These are phyloP conservation scores for Shargacucullia verbasci DNA, from an alignment of 2,888 invertebrate species.

Conservation along the genomic window DNA sequence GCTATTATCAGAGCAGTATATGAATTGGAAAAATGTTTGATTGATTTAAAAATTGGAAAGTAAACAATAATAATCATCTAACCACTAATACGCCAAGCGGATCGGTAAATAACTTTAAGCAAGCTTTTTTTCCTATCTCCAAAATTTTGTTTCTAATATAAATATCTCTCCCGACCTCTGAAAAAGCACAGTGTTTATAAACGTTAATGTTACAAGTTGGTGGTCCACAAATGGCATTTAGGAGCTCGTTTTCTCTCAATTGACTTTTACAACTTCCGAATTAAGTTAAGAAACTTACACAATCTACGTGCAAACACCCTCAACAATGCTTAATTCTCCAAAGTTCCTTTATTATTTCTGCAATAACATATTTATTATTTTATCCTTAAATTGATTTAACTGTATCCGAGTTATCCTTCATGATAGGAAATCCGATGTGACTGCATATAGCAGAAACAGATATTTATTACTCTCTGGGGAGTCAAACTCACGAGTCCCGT, in stretches of 20 bases:
- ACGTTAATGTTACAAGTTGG: slow-evolving; percentile 28
- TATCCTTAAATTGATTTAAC: slow-evolving; percentile 48
- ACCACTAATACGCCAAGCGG: no score
- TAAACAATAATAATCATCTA: no score
- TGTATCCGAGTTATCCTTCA: slow-evolving; percentile 40
- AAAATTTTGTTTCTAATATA: no score
- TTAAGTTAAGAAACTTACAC: slow-evolving; percentile 40
- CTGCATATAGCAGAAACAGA: slow-evolving; percentile 51
- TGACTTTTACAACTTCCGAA: slow-evolving; percentile 43
- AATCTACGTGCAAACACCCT: slow-evolving; percentile 35
- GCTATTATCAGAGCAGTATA: no score
- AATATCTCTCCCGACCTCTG: no score
- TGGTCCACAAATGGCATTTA: slow-evolving; percentile 32
- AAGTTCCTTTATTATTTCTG: slow-evolving; percentile 31
- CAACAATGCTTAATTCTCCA: slow-evolving; percentile 25
- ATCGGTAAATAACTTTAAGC: no score
- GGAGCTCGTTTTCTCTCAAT: slow-evolving; percentile 39
- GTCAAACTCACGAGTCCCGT: slow-evolving; percentile 42
- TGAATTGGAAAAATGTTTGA: no score
- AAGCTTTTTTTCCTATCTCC: no score
- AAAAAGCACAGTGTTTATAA: neutral
- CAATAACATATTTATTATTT: slow-evolving; percentile 35
- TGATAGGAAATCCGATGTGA: slow-evolving; percentile 51
- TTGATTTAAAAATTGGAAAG: no score
- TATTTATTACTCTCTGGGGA: slow-evolving; percentile 53